Conservation (phyloP, 1,140 invertebrate species). For the Brachionus rubens region DNA sequence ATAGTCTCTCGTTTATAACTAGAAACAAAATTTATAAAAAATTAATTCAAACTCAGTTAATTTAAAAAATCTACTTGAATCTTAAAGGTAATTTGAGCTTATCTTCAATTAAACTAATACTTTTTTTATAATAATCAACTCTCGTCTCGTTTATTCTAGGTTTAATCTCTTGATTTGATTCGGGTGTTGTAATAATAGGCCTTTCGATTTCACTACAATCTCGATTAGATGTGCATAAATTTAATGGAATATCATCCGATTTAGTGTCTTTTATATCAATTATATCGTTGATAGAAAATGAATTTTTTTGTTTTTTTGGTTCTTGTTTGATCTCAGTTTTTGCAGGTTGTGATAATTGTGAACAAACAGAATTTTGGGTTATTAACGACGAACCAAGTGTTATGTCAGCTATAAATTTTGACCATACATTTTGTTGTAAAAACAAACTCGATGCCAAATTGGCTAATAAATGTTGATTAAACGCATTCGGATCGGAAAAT, state of each 20-base stretch:
- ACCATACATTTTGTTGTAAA: slow-evolving; percentile 7
- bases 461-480: slow-evolving; percentile 21
- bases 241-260: not conserved
- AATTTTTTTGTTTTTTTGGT: not conserved
- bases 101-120: not conserved
- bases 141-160: not conserved
- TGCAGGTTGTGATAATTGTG: no score
- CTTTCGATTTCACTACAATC: not conserved
- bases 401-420: not conserved
- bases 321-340: not conserved
- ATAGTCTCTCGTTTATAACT: slow-evolving; percentile 81
- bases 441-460: slow-evolving; percentile 5
- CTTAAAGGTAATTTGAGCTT: not conserved
- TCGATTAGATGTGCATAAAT: not conserved
- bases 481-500: not conserved
- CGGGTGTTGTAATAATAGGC: not conserved
- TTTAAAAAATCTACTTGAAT: not conserved
- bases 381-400: not conserved
- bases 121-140: not conserved
- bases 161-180: not conserved
- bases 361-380: not conserved
- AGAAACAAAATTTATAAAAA: not conserved
- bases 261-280: not conserved
- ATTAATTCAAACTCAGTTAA: not conserved
- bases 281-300: not conserved